Evolutionary conservation across 2,113 vertebrate genomes (phyloP).

Genomic region (Elachura formosa): DNA sequence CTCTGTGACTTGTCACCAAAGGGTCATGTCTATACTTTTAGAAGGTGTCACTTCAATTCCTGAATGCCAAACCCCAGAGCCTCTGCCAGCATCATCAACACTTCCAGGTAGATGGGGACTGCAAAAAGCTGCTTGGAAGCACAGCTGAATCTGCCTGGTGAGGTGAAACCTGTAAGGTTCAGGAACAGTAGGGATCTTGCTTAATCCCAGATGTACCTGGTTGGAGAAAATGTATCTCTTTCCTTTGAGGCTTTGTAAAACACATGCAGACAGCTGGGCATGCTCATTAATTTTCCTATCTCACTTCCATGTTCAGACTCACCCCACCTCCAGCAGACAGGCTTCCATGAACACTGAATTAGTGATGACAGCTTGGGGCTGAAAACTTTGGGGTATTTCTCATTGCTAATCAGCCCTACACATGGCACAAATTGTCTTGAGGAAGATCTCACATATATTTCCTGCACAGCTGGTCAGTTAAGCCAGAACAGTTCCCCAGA

Average conservation of each 20-base stretch:
- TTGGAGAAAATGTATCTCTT: background rate
- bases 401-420: background rate
- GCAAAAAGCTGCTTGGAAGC: fast-evolving
- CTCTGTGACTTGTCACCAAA: background rate
- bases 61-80: background rate
- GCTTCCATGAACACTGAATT: background rate
- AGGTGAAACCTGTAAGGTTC: background rate
- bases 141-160: background rate
- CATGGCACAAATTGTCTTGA: background rate
- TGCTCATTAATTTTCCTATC: background rate
- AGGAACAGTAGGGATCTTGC: background rate
- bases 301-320: background rate
- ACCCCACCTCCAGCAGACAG: background rate
- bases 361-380: background rate
- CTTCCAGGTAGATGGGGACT: background rate
- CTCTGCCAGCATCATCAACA: background rate
- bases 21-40: background rate
- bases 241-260: background rate
- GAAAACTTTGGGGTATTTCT: background rate
- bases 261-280: background rate
- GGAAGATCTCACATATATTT: background rate
- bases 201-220: background rate
- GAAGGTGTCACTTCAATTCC: background rate
- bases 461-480: conserved; percentile 24
- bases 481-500: background rate